Conservation (phyloP, 30 jellyfish, hydroid and myxozoan species). For the Aurelia sp. region DNA sequence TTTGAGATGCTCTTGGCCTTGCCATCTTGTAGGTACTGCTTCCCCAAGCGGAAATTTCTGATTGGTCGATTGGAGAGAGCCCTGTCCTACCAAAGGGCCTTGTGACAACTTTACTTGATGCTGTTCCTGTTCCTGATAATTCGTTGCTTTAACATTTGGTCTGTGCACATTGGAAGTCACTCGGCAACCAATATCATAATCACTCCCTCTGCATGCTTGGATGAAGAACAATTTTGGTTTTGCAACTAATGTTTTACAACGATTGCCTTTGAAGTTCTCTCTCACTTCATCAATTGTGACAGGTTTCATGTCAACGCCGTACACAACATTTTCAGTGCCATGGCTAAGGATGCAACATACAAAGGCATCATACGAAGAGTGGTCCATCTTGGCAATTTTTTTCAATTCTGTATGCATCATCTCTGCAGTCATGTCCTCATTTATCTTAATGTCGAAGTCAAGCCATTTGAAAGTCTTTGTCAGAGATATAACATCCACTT, state of each 20-base stretch:
- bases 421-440: neutral
- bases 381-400: neutral
- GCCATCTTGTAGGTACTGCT: too few species aligned
- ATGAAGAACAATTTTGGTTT: slow-evolving; percentile 6
- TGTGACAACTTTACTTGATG: too few species aligned
- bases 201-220: slow-evolving; percentile 17
- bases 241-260: neutral
- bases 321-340: neutral
- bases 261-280: neutral
- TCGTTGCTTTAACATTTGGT: too few species aligned
- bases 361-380: neutral
- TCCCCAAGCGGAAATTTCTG: too few species aligned
- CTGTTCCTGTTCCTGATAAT: too few species aligned
- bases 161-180: too few species aligned
- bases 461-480: neutral
- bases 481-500: neutral
- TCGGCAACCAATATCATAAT: too few species aligned
- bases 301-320: neutral
- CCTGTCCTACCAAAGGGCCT: too few species aligned
- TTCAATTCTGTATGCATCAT: neutral
- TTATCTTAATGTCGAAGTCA: neutral
- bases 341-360: slow-evolving; percentile 15
- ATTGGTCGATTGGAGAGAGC: too few species aligned
- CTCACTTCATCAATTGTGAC: neutral
- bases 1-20: too few species aligned